Evolutionary conservation across 2,113 vertebrate species (phyloP).

Genomic region (Variabilichromis moorii): DNA sequence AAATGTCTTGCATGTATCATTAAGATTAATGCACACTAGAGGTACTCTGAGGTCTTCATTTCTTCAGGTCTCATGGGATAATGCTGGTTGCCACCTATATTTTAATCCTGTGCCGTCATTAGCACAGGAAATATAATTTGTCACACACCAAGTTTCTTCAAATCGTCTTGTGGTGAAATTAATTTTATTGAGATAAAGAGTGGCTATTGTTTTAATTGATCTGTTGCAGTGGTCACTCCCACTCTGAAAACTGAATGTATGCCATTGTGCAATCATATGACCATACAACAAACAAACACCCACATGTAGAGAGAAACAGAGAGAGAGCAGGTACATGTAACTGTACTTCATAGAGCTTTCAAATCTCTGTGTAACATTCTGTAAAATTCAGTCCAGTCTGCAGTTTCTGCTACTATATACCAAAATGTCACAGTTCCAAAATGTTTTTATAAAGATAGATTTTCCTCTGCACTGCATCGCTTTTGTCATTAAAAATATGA

Average conservation of each 20-base stretch:
- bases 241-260: not conserved
- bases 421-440: not conserved
- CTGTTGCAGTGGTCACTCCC: not conserved
- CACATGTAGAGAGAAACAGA: accelerated
- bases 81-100: not conserved
- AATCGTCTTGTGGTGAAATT: not conserved
- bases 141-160: not conserved
- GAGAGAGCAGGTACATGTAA: accelerated
- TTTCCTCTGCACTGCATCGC: not conserved
- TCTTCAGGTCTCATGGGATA: not conserved
- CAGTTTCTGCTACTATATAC: not conserved
- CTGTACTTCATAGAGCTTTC: not conserved
- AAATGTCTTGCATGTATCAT: not conserved
- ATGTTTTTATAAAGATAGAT: not conserved
- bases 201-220: not conserved
- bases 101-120: not conserved
- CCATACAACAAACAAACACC: not conserved
- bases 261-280: not conserved
- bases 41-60: not conserved
- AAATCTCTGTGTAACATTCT: not conserved
- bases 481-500: not conserved
- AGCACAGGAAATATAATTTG: not conserved
- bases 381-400: not conserved
- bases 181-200: not conserved
- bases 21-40: not conserved